Conservation (phyloP, 1,140 invertebrate genomes). For the Drosophila mojavensis region DNA sequence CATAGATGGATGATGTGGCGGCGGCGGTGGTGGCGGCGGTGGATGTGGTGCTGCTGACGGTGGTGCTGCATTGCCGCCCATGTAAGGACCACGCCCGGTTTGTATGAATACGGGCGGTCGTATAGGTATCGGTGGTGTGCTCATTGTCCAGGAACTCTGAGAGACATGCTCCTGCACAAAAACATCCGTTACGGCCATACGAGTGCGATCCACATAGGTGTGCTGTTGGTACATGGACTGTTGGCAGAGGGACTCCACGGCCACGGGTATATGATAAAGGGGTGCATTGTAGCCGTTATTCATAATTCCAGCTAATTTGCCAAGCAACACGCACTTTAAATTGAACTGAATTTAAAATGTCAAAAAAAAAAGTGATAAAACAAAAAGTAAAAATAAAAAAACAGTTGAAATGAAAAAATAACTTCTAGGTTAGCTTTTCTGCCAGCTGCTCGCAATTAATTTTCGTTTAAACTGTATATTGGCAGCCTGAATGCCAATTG, state of each 20-base stretch:
- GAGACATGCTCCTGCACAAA: constrained; percentile 65
- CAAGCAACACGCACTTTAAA: neutral
- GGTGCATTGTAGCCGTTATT: constrained; percentile 23
- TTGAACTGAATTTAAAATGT: constrained; percentile 1
- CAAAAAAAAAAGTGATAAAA: neutral
- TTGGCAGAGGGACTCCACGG: constrained; percentile 54
- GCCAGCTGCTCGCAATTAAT: neutral
- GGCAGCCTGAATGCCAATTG: neutral
- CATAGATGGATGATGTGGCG: neutral
- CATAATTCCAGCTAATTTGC: constrained; percentile 12
- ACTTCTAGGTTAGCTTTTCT: constrained; percentile 14
- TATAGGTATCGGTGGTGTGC: constrained; percentile 16
- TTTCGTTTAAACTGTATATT: constrained; percentile 3
- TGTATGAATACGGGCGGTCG: constrained; percentile 18
- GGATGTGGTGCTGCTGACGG: neutral
- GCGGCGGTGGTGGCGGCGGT: neutral
- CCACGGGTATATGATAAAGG: constrained; percentile 41
- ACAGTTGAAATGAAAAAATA: neutral
- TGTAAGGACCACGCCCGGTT: constrained; percentile 1
- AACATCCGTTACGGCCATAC: constrained; percentile 54
- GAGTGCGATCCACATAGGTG: constrained; percentile 62
- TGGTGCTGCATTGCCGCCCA: neutral
- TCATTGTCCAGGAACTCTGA: constrained; percentile 59
- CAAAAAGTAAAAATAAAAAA: neutral
- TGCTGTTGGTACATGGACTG: constrained; percentile 64